Evolutionary conservation across 1,140 invertebrate genomes (phyloP), one percentile per base, ranked within the genome.

Genomic region (Zeugodacus cucurbitae): DNA sequence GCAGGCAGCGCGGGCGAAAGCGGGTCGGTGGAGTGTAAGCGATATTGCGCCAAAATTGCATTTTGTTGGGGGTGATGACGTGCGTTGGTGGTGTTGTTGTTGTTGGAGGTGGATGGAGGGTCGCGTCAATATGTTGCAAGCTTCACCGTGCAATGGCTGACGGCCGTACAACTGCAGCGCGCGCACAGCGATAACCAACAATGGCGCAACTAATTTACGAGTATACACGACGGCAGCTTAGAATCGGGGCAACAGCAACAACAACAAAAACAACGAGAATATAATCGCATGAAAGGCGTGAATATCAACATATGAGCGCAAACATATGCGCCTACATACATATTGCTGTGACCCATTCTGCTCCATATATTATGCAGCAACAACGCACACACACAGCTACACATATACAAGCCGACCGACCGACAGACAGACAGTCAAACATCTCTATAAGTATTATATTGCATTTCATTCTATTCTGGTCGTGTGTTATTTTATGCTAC

Each of bases 281-380:
- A 29, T 34, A 82, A 82, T 82, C 37, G 74, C 41, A 14, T 34
- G 41, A 54, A 34, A 82, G 37, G 74, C 74, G 37, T 82, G 41
- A 82, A 82, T 82, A 82, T 54, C 74, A 82, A n/a, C 37, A 70
- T 34, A 34, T 34, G 26, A 67, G 32, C 11, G 3, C n/a, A 82
- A 78, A 29, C 41, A 41, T 82, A 82, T 48, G 17, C 34, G 34
- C 34, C 14, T 17, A 14, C 37, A 44, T n/a, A 29, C n/a, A 26
- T 44, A 26, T 82, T 82, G 10, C 41, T 82, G 11, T 48, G 74
- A 48, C 74, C 74, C 74, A 82, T 82, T 82, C 37, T 82, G 41
- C 74, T 48, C 74, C 74, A 54, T 48, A 82, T 82, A 82, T 82
- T 48, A 82, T 48, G 74, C 74, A 82, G 74, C n/a, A n/a, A 10